Base-by-base conservation (phyloP, 2,888 invertebrate species). In the Drosophila heteroneura region DNA sequence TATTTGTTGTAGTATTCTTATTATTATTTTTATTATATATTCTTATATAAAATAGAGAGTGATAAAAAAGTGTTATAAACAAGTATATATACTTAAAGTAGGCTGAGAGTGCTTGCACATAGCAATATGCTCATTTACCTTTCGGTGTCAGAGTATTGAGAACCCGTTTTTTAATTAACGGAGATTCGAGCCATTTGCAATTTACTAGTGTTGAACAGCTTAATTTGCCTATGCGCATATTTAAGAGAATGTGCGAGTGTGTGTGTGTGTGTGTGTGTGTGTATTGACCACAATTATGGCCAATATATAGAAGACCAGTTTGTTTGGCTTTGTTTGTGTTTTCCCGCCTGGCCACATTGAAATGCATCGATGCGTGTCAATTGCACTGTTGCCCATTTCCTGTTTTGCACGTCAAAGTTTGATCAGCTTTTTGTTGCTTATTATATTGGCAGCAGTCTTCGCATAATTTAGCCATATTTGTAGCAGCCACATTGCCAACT, bases 151-250 rank as follows among this genome's bases (percentile, higher is more conserved):
- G 22, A 22, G 22, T 35, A 26, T 35, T 44, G 12, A n/a, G 7
- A 51, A 74, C 64, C 59, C 56, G 53, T 37, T 79, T 77, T 81
- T 82, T 89, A 85, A 84, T 84, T 86, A 89, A 76, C 68, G 78
- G 73, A 86, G 76, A 79, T 78, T 71, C 69, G 62, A 81, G 63
- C 60, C 26, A 26, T 26, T 26, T 26, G 64, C 53, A 68, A 53
- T 61, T 62, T 39, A 3, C 59, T 44, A 49, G 57, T 57, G 41
- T 35, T 71, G 19, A 51, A 58, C 26, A 56, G 22, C 37, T 62
- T 35, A 10, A 62, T 62, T 71, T 61, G 22, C 16, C 12, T 33
- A 10, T 52, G 39, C n/a, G 16, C 26, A 54, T 39, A 49, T 52
- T 49, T 28, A 32, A 35, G 58, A 37, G 12, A 7, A 22, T 9